Evolutionary conservation across 2,797 vertebrate species (phyloP), one percentile per base, ranked within the genome.

Genomic region (Sphenodon punctatus): DNA sequence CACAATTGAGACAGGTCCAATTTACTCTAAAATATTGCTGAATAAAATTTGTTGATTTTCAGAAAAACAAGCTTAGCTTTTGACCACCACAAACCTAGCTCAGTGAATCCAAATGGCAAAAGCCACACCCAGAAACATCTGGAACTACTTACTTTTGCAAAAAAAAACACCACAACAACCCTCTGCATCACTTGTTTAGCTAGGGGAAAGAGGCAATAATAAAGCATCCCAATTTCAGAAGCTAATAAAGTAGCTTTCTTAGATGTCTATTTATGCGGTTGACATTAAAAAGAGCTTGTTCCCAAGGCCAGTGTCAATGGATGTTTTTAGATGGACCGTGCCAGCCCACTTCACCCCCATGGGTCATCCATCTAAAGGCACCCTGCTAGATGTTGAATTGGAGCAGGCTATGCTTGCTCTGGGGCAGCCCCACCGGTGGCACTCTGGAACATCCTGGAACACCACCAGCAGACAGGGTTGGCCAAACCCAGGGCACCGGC

Each of bases 271-370:
- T n/a, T 15, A 10, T 10, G 34, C 10, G 1, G 2, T 27, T 11
- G 51, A 9, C 20, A 41, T 16, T 16, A 0, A 2, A 43, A 41
- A 45, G 48, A 41, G 41, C 36, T 46, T 25, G 7, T 22, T 22
- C 30, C 0, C 0, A 3, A 17, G 23, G 15, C 0, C 4, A 0
- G 2, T 0, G 1, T n/a, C n/a, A n/a, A n/a, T n/a, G n/a, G n/a
- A n/a, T n/a, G n/a, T n/a, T n/a, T n/a, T n/a, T n/a, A n/a, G n/a
- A n/a, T n/a, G n/a, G n/a, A n/a, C n/a, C n/a, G n/a, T n/a, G n/a
- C n/a, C n/a, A n/a, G n/a, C n/a, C n/a, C n/a, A n/a, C n/a, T n/a
- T n/a, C n/a, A n/a, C n/a, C n/a, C n/a, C n/a, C n/a, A n/a, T n/a
- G n/a, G n/a, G n/a, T n/a, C n/a, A n/a, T n/a, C n/a, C n/a, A n/a